phyloP scores from a whole-genome alignment of 2,888 invertebrate genomes.

The Acanthosepion lycidas region DNA sequence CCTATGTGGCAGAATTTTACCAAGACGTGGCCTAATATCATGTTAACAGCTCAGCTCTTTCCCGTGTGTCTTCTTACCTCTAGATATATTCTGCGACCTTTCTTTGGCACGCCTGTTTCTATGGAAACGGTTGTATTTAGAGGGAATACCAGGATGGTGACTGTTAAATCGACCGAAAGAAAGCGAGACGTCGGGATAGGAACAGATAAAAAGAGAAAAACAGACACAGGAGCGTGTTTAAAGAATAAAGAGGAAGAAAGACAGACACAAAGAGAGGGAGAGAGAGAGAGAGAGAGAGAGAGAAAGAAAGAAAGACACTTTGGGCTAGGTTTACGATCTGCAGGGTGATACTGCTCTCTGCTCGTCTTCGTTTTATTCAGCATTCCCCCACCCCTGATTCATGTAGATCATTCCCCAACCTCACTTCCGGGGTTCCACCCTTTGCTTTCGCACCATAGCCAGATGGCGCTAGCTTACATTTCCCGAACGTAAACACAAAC shows the following conservation, averaged over 20 bases:
- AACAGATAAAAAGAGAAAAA: neutral
- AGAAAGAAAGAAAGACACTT: neutral
- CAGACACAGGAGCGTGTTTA: neutral
- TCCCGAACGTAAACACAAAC: neutral
- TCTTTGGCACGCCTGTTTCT: neutral
- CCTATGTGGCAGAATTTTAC: neutral
- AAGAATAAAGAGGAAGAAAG: neutral
- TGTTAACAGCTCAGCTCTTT: neutral
- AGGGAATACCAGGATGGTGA: neutral
- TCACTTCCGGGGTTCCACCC: conserved; percentile 33
- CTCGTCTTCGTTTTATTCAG: neutral
- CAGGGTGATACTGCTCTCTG: neutral
- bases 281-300: neutral
- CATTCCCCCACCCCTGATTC: neutral
- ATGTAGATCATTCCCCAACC: neutral
- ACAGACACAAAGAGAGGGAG: neutral
- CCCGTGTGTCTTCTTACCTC: neutral
- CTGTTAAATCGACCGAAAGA: neutral
- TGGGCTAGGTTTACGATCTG: neutral
- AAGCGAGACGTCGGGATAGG: neutral
- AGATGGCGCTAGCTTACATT: neutral
- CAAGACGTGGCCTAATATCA: neutral
- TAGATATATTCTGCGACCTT: neutral
- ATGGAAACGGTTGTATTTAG: neutral
- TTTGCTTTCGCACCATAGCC: neutral